Base-by-base conservation (phyloP, 2,888 invertebrate genomes). In the Ellobium chinense region DNA sequence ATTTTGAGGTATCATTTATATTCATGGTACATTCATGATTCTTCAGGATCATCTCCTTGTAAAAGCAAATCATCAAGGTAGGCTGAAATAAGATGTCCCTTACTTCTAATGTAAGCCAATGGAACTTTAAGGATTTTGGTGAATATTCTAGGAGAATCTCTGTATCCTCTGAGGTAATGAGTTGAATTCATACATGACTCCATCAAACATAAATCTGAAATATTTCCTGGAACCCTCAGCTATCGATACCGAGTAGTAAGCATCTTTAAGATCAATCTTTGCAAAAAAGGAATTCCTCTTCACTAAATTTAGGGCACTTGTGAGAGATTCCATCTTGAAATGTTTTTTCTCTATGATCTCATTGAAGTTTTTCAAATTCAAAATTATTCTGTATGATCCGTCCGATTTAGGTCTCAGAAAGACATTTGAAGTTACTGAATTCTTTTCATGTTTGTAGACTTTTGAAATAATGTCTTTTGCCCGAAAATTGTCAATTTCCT, bases 241-340 rank as follows among this genome's bases (percentile, higher is more conserved):
- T 37, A 69, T n/a, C 7, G 73, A 21, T 9, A 73, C 58, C 2
- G 58, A 58, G n/a, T 73, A 73, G 31, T 73, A 73, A 1, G 60
- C 73, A 29, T 58, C 58, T 29, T 58, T 29, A 18, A 73, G 36
- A 34, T 73, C 73, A n/a, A 73, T 29, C 14, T 1, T 34, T 1
- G 73, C 60, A 7, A 73, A 21, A 27, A 29, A 73, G 18, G 31
- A 54, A 9, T 58, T 29, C 29, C 18, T 2, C 2, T 12, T 1
- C 12, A 58, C 29, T 29, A 73, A 21, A 21, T 36, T 58, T 2
- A 73, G 1, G 21, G 60, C 73, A 46, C 18, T 46, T 18, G 46
- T 46, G 9, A 46, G 46, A 12, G 46, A 12, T 18, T 46, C 18
- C 46, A 46, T 46, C 46, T 18, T 46, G 18, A 46, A 46, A 46